A percentile compares a stretch with the other conserved stretches of the same genome.
Evolutionary conservation across 2,113 vertebrate genomes (phyloP).

Genomic region (Grammomys dolichurus): DNA sequence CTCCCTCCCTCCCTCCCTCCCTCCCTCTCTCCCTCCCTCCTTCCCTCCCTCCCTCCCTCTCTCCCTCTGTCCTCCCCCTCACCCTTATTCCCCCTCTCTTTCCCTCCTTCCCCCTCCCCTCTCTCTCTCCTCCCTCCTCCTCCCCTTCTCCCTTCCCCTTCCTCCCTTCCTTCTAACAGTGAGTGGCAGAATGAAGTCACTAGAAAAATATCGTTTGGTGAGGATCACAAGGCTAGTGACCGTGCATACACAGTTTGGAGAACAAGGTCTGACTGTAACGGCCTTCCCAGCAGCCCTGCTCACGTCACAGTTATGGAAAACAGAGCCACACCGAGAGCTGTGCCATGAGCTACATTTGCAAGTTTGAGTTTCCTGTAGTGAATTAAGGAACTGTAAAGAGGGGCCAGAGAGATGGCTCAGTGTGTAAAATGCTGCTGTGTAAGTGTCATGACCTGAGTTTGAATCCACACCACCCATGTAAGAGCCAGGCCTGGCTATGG

Average conservation of each 20-base stretch:
- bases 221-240: neutral
- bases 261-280: neutral
- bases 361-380: neutral
- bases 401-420: neutral
- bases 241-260: neutral
- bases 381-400: neutral
- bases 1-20: no score
- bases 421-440: neutral
- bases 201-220: neutral
- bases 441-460: neutral
- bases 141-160: rapidly evolving
- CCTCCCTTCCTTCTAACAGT: neutral
- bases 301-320: neutral
- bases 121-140: neutral
- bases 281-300: neutral
- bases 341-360: neutral
- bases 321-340: neutral
- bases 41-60: no score
- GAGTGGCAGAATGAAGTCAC: neutral
- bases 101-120: no score
- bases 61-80: no score
- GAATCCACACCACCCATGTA: neutral
- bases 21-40: no score
- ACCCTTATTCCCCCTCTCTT: no score
- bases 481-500: neutral